Conservation (phyloP, 2,888 invertebrate species). For the Eilema caniola region DNA sequence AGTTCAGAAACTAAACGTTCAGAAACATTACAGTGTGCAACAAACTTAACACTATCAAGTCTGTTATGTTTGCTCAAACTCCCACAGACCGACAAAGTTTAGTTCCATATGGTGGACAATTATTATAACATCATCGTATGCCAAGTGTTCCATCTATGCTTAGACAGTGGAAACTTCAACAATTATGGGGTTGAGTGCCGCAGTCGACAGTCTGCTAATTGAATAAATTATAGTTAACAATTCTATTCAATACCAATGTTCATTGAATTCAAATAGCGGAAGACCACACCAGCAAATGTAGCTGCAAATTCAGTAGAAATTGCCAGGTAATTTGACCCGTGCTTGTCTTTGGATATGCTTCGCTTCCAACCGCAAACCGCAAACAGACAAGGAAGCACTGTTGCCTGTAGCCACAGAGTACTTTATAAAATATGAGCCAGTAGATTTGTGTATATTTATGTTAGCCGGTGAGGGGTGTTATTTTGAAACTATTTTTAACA, state of each 20-base stretch:
- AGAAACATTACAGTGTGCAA: not conserved
- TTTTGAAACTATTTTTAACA: not conserved
- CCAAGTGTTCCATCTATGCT: conserved; percentile 29
- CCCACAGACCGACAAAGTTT: conserved; percentile 30
- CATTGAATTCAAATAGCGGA: not conserved
- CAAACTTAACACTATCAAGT: conserved; percentile 15
- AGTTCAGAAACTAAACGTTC: not conserved
- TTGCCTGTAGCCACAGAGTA: too few relatives aligned
- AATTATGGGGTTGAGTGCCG: conserved; percentile 45
- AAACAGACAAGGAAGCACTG: not conserved
- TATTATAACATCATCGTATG: conserved; percentile 43
- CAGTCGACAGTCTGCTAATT: conserved; percentile 35
- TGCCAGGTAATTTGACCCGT: not conserved
- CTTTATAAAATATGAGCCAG: too few relatives aligned
- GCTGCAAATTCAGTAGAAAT: not conserved
- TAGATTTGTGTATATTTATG: too few relatives aligned
- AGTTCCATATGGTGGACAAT: conserved; percentile 47
- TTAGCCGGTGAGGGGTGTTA: not conserved
- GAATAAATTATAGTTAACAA: conserved; percentile 31
- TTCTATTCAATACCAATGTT: not conserved
- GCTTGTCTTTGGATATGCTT: not conserved
- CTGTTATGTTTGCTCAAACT: conserved; percentile 23
- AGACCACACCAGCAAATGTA: not conserved
- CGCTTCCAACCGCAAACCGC: not conserved
- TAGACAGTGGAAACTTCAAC: conserved; percentile 51